phyloP scores from a whole-genome alignment of 2,797 vertebrate species.

The Xiphorhynchus erythropygius region DNA sequence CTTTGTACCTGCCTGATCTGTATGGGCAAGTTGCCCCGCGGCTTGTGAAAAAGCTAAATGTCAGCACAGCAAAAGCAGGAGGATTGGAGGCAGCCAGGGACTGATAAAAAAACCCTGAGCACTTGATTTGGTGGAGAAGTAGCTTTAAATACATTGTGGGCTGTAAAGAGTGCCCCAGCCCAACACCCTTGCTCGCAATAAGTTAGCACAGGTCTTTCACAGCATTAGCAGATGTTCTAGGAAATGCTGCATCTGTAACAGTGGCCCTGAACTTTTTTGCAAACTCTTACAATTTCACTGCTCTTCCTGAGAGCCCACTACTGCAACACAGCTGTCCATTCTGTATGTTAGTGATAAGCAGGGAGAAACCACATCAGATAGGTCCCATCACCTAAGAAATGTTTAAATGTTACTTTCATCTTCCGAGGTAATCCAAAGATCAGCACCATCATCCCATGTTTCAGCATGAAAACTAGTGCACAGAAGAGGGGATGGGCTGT shows the following conservation, averaged over 20 bases:
- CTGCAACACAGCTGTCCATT: neutral
- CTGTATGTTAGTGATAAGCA: neutral
- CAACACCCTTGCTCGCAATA: neutral
- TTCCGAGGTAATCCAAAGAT: neutral
- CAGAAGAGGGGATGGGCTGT: neutral
- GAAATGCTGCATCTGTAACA: neutral
- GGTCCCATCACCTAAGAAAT: neutral
- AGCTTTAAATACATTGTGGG: neutral
- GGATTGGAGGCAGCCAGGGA: neutral
- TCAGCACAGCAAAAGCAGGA: neutral
- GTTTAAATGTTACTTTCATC: neutral
- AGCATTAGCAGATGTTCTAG: neutral
- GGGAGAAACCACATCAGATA: neutral
- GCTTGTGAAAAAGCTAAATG: neutral
- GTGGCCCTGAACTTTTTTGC: neutral
- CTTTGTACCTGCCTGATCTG: neutral
- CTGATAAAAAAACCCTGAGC: neutral
- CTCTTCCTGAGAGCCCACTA: neutral
- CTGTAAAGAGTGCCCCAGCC: neutral
- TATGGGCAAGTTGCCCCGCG: neutral
- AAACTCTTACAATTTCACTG: neutral
- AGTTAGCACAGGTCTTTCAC: neutral
- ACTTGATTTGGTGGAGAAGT: rapidly evolving
- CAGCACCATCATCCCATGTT: neutral
- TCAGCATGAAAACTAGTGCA: neutral